Conservation (phyloP, 2,888 invertebrate genomes). For the Lottia gigantea region DNA sequence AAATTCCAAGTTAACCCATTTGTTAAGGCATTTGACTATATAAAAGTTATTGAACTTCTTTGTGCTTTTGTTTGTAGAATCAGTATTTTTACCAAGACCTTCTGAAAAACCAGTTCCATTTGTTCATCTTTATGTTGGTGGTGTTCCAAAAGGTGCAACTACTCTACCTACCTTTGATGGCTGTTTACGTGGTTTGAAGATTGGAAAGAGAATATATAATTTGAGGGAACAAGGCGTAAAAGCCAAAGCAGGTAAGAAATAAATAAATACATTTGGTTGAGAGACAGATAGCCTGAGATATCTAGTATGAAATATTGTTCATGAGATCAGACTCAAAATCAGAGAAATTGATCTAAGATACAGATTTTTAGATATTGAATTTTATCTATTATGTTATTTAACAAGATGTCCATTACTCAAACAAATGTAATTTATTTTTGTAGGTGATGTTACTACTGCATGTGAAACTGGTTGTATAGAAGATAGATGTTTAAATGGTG, state of each 20-base stretch:
- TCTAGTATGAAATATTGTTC: too few species aligned
- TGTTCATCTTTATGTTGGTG: slow-evolving; percentile 53
- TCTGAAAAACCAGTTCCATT: slow-evolving; percentile 31
- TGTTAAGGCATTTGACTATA: too few species aligned
- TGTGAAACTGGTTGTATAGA: slow-evolving; percentile 54
- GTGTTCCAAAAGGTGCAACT: slow-evolving; percentile 34
- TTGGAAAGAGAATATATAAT: slow-evolving; percentile 42
- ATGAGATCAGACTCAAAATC: too few species aligned
- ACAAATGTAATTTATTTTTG: too few species aligned
- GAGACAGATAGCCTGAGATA: too few species aligned
- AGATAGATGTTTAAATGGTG: slow-evolving; percentile 48
- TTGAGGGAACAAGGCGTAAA: slow-evolving; percentile 29
- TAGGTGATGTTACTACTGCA: slow-evolving; percentile 37
- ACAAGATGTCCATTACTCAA: too few species aligned
- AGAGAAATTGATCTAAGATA: too few species aligned
- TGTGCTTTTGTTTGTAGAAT: slow-evolving; percentile 31
- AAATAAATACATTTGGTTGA: background rate
- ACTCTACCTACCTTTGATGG: slow-evolving; percentile 44
- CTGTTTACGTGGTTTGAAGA: slow-evolving; percentile 55
- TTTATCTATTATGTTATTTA: too few species aligned
- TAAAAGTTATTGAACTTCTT: too few species aligned
- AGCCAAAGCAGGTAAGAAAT: slow-evolving; percentile 33
- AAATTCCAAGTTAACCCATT: too few species aligned
- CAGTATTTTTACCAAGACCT: slow-evolving; percentile 40
- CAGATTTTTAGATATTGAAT: too few species aligned